Evolutionary conservation across 1,140 invertebrate genomes (phyloP).

Genomic region (Theocolax elegans): DNA sequence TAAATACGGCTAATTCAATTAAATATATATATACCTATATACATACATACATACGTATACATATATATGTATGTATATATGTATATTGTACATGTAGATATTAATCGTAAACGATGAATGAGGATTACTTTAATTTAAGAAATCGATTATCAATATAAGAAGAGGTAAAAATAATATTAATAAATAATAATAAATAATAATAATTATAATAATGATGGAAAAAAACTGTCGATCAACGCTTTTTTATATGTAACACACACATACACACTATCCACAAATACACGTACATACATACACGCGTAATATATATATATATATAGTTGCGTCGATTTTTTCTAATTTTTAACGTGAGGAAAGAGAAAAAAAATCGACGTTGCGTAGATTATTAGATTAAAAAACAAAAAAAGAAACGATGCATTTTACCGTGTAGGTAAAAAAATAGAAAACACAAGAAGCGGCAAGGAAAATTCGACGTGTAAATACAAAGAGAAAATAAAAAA

Average conservation of each 20-base stretch:
- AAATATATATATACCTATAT: too few relatives aligned
- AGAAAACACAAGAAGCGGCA: slow-evolving; percentile 25
- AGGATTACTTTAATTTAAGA: too few relatives aligned
- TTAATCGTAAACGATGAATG: slow-evolving; percentile 50
- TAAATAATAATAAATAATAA: too few relatives aligned
- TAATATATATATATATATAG: slow-evolving; percentile 2
- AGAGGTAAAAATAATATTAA: too few relatives aligned
- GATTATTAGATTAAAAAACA: not conserved
- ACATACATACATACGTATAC: too few relatives aligned
- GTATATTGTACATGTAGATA: slow-evolving; percentile 59
- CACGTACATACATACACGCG: slow-evolving; percentile 35
- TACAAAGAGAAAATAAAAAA: slow-evolving; percentile 30
- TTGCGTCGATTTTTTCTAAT: slow-evolving; percentile 29
- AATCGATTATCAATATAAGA: too few relatives aligned
- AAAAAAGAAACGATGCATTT: slow-evolving; percentile 30
- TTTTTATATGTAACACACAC: slow-evolving; percentile 61
- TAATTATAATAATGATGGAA: slow-evolving; percentile 56
- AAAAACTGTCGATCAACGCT: slow-evolving; percentile 61
- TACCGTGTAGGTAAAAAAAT: slow-evolving; percentile 35
- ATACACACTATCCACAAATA: not conserved
- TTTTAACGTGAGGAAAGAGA: not conserved
- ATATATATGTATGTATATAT: too few relatives aligned
- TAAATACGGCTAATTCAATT: slow-evolving; percentile 61
- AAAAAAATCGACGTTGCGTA: slow-evolving; percentile 15
- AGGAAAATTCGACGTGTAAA: slow-evolving; percentile 45